These are phyloP conservation scores for Temnothorax rugatulus DNA, from an alignment of 2,888 invertebrate species.

Conservation along the genomic window DNA sequence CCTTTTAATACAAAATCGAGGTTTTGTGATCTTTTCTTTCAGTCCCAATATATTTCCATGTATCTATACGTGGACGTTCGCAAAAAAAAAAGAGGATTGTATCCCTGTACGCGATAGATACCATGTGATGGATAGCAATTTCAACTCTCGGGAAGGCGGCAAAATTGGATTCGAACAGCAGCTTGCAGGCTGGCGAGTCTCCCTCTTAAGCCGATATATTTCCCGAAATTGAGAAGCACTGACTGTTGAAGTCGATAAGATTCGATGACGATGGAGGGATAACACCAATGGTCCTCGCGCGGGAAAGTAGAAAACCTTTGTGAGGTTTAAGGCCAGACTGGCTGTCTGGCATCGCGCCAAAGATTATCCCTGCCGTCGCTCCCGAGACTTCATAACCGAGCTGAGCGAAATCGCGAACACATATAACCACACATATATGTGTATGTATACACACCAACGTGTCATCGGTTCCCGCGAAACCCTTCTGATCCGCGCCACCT, in stretches of 20 bases:
- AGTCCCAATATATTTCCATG: background rate
- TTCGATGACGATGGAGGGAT: background rate
- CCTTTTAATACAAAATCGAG: background rate
- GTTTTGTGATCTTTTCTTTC: background rate
- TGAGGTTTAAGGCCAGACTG: constrained; percentile 31
- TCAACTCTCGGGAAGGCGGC: background rate
- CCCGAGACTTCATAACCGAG: constrained; percentile 32
- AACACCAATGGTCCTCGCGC: background rate
- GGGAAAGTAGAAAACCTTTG: constrained; percentile 25
- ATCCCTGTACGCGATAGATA: constrained; percentile 16
- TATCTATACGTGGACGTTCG: background rate
- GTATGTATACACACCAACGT: background rate
- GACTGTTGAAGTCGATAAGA: constrained; percentile 38
- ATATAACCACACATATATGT: background rate
- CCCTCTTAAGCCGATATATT: constrained; percentile 37
- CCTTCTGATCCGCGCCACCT: background rate
- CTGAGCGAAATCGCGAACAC: constrained; percentile 13
- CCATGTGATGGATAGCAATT: constrained; percentile 23
- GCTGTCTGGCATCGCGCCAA: constrained; percentile 7
- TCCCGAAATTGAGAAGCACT: constrained; percentile 38
- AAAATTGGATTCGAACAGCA: constrained; percentile 16
- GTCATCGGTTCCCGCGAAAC: background rate
- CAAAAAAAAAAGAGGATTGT: background rate
- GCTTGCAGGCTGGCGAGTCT: background rate
- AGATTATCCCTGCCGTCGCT: constrained; percentile 34